Base-by-base conservation (phyloP, 2,888 invertebrate species). In the Cerceris ruficornis region DNA sequence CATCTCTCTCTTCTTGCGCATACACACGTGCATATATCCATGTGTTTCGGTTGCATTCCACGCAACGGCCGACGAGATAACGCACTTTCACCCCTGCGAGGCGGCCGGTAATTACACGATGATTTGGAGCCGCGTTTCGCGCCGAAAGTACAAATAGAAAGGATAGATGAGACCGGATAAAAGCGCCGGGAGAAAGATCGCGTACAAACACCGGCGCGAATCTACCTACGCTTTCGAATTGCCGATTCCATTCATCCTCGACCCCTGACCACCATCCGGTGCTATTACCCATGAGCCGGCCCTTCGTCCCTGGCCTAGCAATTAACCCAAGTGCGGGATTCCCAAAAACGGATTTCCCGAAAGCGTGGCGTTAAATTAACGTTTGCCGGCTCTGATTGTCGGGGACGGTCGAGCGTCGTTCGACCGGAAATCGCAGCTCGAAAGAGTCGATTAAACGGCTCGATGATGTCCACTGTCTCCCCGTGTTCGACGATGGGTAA, bases 281-380 rank as follows among this genome's bases (percentile, higher is more conserved):
- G 59, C 70, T 50, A 68, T 67, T 75, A 71, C 61, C 55, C 58
- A 69, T 59, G 42, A 46, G 67, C 70, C 43, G 68, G 65, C 65
- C 57, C 28, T 59, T n/a, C 17, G 54, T n/a, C 58, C 57, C 75
- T 78, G 78, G 73, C 73, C 80, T 70, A 81, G 86, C 87, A 88
- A 90, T 90, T 87, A 88, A 88, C 81, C 85, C 82, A 77, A 86
- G 86, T 81, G 78, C 70, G 78, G 86, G 81, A 87, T 85, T 83
- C 81, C 87, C 84, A 90, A 90, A 90, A 90, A 89, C 87, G 88
- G 86, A 90, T 89, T 87, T 88, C 87, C 88, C 88, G 86, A 86
- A 88, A 89, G 86, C 87, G 87, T 89, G 86, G 88, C 90, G 90
- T 90, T 90, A 90, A 90, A 90, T 90, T 90, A 90, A 90, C 88